Conservation (phyloP, 2,888 invertebrate species). For the Malthinus seriepunctatus region DNA sequence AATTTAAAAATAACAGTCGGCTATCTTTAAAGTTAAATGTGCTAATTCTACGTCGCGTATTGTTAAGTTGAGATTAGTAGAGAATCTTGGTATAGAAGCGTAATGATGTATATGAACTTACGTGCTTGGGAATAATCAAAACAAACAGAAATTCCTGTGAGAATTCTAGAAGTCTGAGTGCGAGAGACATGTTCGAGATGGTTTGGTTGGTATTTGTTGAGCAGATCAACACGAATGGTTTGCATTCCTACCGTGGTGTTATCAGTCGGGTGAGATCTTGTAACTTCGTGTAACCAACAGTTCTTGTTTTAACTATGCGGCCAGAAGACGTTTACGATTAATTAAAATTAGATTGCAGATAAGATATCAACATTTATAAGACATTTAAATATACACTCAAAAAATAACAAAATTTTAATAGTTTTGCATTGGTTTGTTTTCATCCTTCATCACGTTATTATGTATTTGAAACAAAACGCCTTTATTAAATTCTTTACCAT, state of each 20-base stretch:
- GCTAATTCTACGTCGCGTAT: constrained; percentile 19
- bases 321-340: constrained; percentile 49
- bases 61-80: constrained; percentile 19
- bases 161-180: constrained; percentile 31
- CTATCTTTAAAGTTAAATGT: constrained; percentile 10
- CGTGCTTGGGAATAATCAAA: constrained; percentile 28
- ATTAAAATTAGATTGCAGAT: constrained; percentile 51
- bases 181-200: constrained; percentile 33
- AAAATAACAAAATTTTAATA: constrained; percentile 14
- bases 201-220: constrained; percentile 45
- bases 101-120: constrained; percentile 25
- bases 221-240: constrained; percentile 48
- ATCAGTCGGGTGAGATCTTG: constrained; percentile 45
- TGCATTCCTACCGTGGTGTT: constrained; percentile 45
- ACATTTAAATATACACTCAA: constrained; percentile 25
- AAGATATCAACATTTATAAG: constrained; percentile 39
- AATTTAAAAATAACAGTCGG: too few relatives aligned
- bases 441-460: background rate
- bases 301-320: constrained; percentile 45
- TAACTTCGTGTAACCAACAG: constrained; percentile 41
- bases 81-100: constrained; percentile 14
- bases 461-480: constrained; percentile 1
- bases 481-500: too few relatives aligned
- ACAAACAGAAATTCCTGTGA: constrained; percentile 29
- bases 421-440: constrained; percentile 11